A percentile compares a stretch with the other conserved stretches of the same genome.
These are phyloP conservation scores for Tetrao urogallus DNA, from an alignment of 2,113 vertebrate genomes.

Conservation along the genomic window DNA sequence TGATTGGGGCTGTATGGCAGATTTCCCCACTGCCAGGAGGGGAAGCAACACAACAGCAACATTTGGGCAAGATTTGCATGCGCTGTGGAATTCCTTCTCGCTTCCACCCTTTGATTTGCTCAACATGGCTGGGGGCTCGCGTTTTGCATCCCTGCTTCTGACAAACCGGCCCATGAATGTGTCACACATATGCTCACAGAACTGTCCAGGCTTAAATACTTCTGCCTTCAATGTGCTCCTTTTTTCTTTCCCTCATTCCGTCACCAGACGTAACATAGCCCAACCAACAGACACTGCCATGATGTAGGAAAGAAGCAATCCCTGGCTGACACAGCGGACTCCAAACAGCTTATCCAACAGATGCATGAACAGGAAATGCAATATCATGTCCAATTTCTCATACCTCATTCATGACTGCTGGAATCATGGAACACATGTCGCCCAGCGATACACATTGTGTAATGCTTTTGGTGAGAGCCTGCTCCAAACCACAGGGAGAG, in stretches of 20 bases:
- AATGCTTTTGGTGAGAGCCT: background rate
- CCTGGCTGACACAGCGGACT: background rate
- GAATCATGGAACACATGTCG: background rate
- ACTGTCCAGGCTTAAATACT: background rate
- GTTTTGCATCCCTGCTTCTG: background rate
- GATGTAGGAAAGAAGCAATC: slow-evolving; percentile 52
- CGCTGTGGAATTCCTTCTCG: slow-evolving; percentile 3
- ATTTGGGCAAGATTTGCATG: slow-evolving; percentile 36
- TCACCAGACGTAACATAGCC: background rate
- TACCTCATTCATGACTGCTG: slow-evolving; percentile 46
- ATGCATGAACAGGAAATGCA: slow-evolving; percentile 65
- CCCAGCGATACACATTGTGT: accelerated
- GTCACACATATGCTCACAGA: slow-evolving; percentile 27
- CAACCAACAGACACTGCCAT: background rate
- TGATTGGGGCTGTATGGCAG: background rate
- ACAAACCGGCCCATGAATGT: slow-evolving; percentile 14
- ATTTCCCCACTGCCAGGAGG: background rate
- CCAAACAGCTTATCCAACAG: slow-evolving; percentile 36
- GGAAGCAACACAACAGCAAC: background rate
- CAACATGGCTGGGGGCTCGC: background rate
- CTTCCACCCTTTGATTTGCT: slow-evolving; percentile 49
- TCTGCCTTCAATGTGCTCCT: background rate
- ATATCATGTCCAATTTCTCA: slow-evolving; percentile 61
- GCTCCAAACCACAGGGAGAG: background rate
- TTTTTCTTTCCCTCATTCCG: background rate